These are phyloP conservation scores for Colinus virginianus DNA, from an alignment of 2,113 vertebrate genomes.

Conservation along the genomic window DNA sequence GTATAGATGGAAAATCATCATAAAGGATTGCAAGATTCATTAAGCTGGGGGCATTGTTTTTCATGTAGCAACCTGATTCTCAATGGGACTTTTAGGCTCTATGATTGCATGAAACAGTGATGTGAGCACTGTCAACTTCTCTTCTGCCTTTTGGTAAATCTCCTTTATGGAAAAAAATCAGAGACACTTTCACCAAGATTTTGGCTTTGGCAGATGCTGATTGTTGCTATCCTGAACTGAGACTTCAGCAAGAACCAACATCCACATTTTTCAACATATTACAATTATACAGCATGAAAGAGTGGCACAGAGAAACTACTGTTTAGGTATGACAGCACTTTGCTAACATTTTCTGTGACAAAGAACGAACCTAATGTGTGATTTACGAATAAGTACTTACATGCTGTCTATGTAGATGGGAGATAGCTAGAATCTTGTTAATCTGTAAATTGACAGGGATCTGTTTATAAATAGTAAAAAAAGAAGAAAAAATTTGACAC, in stretches of 20 bases:
- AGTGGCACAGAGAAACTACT: background rate
- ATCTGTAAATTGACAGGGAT: background rate
- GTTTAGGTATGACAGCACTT: background rate
- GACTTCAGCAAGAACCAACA: background rate
- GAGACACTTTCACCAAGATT: background rate
- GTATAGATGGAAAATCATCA: background rate
- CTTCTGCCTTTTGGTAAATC: background rate
- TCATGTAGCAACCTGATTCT: background rate
- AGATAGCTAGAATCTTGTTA: background rate
- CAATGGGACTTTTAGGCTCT: background rate
- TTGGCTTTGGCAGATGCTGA: background rate
- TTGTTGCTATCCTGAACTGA: background rate
- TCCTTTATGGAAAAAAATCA: background rate
- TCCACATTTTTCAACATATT: background rate
- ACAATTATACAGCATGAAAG: background rate
- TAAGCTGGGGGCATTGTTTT: background rate
- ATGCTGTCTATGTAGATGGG: background rate
- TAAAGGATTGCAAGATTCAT: background rate
- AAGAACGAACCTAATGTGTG: accelerated
- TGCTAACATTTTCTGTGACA: background rate
- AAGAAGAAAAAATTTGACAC: background rate
- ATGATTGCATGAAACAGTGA: background rate
- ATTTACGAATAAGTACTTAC: background rate
- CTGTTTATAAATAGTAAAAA: background rate
- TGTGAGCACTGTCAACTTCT: background rate